A percentile compares a stretch with the other conserved stretches of the same genome.
Conservation (phyloP, 2,888 invertebrate genomes). For the Carabus problematicus region DNA sequence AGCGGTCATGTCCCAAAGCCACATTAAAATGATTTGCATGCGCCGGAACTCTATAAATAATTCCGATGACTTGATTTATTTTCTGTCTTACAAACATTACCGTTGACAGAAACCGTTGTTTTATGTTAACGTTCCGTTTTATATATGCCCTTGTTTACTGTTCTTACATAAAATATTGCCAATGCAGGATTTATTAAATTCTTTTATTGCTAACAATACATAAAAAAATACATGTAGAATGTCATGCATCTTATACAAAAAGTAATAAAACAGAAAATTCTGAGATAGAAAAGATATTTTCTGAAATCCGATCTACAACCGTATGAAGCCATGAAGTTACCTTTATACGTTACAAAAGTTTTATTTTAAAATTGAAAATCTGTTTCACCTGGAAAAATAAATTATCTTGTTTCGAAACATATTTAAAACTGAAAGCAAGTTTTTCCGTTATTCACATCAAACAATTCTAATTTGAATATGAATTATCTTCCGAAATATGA, state of each 20-base stretch:
- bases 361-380: no score
- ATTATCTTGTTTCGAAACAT: no score
- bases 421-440: no score
- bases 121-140: no score
- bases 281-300: not conserved
- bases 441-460: no score
- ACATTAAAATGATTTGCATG: slow-evolving; percentile 22
- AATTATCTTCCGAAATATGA: no score
- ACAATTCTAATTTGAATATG: no score
- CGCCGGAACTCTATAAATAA: slow-evolving; percentile 5
- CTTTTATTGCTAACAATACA: slow-evolving; percentile 28
- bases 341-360: no score
- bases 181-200: slow-evolving; percentile 31
- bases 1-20: not conserved
- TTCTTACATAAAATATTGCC: slow-evolving; percentile 26
- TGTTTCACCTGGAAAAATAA: no score
- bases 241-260: slow-evolving; percentile 6
- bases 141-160: slow-evolving; percentile 19
- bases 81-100: not conserved
- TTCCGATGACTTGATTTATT: slow-evolving; percentile 1
- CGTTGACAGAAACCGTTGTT: no score
- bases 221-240: slow-evolving; percentile 8
- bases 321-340: no score
- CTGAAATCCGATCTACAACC: no score
- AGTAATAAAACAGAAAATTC: slow-evolving; percentile 4